Evolutionary conservation across 2,888 invertebrate species (phyloP), one percentile per base, ranked within the genome.

Genomic region (Carpatolechia fugitivella): DNA sequence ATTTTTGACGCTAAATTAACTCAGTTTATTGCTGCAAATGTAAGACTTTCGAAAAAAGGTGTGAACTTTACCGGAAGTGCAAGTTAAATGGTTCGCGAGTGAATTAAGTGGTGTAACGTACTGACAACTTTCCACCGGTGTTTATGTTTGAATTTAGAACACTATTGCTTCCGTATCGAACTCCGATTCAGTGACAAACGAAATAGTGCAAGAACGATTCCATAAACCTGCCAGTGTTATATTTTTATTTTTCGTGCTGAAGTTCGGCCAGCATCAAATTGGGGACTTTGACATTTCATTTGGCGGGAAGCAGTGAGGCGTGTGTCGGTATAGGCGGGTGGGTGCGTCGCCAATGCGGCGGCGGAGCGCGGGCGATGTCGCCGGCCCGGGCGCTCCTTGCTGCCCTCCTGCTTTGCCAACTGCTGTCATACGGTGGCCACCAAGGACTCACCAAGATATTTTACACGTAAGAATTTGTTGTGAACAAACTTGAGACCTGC

Each of bases 361-460:
- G 71, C 65, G 72, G 68, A 76, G 74, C 65, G 75, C 78, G 78
- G 78, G 75, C 76, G 69, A 89, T 90, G 90, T 85, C 88, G 82
- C 87, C 89, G 85, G 82, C 88, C 85, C 82, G 90, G 81, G 89
- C 89, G 80, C 76, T 90, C 78, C 85, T 90, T 69, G 88, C 88
- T 78, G 80, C 73, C 67, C 81, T 90, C 65, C 84, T 89, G 66
- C 76, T 89, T 60, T 88, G 82, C 71, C 90, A 89, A 76, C 82
- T 89, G 76, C 82, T 89, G 64, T 85, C 87, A 60, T 87, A 87
- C 84, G 88, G 88, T 78, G 89, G 88, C 78, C 90, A 90, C 83
- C 89, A 89, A 79, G 87, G 88, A 78, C 89, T 88, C 82, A 88
- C 88, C 86, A 87, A 88, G 82, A 85, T 88, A 81, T 89, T 89